Evolutionary conservation across 1,140 invertebrate species (phyloP).

Genomic region (Dreissena rostriformis): DNA sequence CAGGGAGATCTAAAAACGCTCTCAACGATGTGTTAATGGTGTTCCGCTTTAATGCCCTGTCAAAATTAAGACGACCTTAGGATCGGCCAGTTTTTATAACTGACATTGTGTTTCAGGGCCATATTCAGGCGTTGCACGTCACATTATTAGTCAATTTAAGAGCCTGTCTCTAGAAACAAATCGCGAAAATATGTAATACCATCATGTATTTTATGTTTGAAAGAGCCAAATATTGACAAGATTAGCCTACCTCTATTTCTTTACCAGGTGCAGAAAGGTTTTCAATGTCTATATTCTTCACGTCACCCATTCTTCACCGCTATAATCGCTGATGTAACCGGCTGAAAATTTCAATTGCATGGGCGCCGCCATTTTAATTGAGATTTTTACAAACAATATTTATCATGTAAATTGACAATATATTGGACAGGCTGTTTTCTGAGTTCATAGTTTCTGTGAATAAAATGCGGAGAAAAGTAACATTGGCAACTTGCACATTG

Average conservation of each 20-base stretch:
- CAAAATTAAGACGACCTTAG: too few species aligned
- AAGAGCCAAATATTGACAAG: not conserved
- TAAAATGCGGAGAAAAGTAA: constrained; percentile 83
- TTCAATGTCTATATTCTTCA: constrained; percentile 69
- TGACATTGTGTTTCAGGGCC: constrained; percentile 6
- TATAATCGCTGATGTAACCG: not conserved
- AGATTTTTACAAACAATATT: too few species aligned
- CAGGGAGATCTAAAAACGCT: too few species aligned
- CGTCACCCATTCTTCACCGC: constrained; percentile 60
- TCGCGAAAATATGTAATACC: constrained; percentile 6
- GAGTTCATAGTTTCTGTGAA: not conserved
- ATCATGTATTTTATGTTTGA: not conserved
- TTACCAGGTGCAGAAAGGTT: constrained; percentile 67
- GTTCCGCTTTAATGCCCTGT: too few species aligned
- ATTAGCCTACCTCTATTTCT: constrained; percentile 65
- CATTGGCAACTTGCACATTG: constrained; percentile 93
- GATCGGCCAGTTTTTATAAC: not conserved
- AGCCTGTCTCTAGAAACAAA: not conserved
- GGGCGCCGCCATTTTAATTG: constrained; percentile 34
- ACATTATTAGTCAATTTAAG: not conserved
- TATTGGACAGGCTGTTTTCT: too few species aligned
- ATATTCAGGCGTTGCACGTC: not conserved
- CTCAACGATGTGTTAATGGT: too few species aligned
- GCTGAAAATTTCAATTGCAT: constrained; percentile 11
- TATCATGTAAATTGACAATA: too few species aligned